Evolutionary conservation across 2,888 invertebrate genomes (phyloP).

Genomic region (Sinelater perroti): DNA sequence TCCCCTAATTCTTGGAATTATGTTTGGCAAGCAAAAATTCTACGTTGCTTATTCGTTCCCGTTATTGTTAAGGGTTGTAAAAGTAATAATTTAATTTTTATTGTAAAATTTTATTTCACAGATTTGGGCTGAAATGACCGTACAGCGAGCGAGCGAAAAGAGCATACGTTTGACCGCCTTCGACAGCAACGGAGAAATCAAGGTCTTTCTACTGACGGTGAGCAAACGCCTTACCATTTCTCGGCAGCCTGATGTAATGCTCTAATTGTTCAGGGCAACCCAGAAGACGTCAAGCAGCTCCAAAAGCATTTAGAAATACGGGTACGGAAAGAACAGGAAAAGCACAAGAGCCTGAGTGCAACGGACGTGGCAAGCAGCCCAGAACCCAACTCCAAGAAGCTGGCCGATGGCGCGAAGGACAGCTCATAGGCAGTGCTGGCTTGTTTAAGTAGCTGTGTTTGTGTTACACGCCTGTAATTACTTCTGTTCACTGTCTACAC

Average conservation of each 20-base stretch:
- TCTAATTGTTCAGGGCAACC: constrained; percentile 65
- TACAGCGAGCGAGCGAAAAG: constrained; percentile 86
- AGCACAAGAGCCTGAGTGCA: constrained; percentile 52
- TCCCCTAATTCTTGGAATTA: too few species aligned
- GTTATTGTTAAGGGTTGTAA: too few species aligned
- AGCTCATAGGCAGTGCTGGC: background rate
- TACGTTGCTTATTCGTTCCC: too few species aligned
- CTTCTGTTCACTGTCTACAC: constrained; percentile 8
- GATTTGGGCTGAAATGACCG: constrained; percentile 92
- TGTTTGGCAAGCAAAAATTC: too few species aligned
- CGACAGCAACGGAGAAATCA: constrained; percentile 82
- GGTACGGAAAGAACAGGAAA: constrained; percentile 60
- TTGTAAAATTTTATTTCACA: constrained; percentile 43
- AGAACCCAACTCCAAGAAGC: background rate
- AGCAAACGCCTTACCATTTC: constrained; percentile 49
- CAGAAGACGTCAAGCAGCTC: constrained; percentile 74
- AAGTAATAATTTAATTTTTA: too few species aligned
- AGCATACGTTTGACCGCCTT: constrained; percentile 88
- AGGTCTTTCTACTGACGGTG: constrained; percentile 87
- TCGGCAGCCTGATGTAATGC: constrained; percentile 6
- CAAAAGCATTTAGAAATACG: constrained; percentile 70
- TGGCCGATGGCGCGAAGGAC: background rate
- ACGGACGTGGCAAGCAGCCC: background rate
- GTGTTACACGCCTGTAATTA: constrained; percentile 14
- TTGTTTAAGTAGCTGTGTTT: constrained; percentile 12